Evolutionary conservation across 37 sponge, comb jelly and placozoan genomes (phyloP).

Genomic region (Aplysina aerophoba): DNA sequence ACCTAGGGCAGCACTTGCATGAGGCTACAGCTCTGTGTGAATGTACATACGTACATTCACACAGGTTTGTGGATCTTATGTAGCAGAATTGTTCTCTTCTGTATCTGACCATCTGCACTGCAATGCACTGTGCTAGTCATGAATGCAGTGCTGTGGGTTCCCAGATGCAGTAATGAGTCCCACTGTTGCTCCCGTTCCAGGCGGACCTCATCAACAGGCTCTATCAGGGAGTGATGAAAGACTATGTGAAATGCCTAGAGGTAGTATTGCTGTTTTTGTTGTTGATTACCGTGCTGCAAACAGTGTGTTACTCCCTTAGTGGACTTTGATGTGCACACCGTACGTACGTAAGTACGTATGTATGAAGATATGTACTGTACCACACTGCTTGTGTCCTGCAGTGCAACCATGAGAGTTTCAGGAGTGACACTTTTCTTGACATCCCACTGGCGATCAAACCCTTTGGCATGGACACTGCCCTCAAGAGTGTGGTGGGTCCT

Average conservation of each 20-base stretch:
- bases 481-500: constrained; percentile 77
- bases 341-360: constrained; percentile 16
- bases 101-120: too few species aligned
- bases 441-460: constrained; percentile 93
- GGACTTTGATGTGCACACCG: background rate
- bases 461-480: constrained; percentile 70
- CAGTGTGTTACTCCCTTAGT: too few species aligned
- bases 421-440: constrained; percentile 84
- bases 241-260: constrained; percentile 91
- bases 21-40: too few species aligned
- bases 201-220: constrained; percentile 85
- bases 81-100: too few species aligned
- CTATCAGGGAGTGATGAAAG: constrained; percentile 89
- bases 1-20: too few species aligned
- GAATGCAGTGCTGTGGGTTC: background rate
- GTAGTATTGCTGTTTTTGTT: constrained; percentile 25
- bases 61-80: too few species aligned
- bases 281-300: background rate
- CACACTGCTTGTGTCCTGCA: constrained; percentile 3
- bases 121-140: background rate
- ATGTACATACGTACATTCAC: too few species aligned
- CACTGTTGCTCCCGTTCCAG: too few species aligned
- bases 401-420: constrained; percentile 84
- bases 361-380: background rate
- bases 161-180: background rate